Evolutionary conservation across 2,797 vertebrate species (phyloP).

Genomic region (Tiaroga cobitis): DNA sequence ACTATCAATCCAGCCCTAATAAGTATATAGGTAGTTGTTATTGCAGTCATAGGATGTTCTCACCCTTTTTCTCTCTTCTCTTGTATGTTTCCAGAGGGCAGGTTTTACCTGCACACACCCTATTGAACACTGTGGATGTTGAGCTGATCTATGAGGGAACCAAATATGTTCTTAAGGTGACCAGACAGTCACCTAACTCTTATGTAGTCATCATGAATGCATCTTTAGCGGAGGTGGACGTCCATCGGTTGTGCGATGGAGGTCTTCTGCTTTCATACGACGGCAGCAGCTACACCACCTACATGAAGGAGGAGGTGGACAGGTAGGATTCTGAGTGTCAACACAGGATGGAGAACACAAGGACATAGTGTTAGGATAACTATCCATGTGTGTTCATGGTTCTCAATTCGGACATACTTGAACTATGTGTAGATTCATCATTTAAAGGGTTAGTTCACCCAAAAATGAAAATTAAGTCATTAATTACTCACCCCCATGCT

Average conservation of each 20-base stretch:
- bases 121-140: slow-evolving; percentile 93
- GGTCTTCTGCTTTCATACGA: slow-evolving; percentile 95
- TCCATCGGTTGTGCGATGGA: slow-evolving; percentile 95
- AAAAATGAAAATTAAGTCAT: too few relatives aligned
- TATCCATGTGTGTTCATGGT: not conserved
- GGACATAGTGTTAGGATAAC: not conserved
- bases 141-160: slow-evolving; percentile 96
- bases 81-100: slow-evolving; percentile 83
- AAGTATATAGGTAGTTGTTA: not conserved
- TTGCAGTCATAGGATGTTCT: not conserved
- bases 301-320: slow-evolving; percentile 99
- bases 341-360: not conserved
- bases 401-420: not conserved
- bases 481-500: too few relatives aligned
- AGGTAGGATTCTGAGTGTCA: slow-evolving; percentile 74
- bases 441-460: too few relatives aligned
- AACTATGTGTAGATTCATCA: not conserved
- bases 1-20: not conserved
- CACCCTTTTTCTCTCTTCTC: not conserved
- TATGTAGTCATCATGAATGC: slow-evolving; percentile 98
- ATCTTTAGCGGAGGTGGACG: slow-evolving; percentile 91
- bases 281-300: slow-evolving; percentile 97
- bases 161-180: slow-evolving; percentile 94
- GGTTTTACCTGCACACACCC: slow-evolving; percentile 92
- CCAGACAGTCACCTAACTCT: slow-evolving; percentile 95